Conservation (phyloP, 1,140 invertebrate genomes). For the Cyclina sinensis region DNA sequence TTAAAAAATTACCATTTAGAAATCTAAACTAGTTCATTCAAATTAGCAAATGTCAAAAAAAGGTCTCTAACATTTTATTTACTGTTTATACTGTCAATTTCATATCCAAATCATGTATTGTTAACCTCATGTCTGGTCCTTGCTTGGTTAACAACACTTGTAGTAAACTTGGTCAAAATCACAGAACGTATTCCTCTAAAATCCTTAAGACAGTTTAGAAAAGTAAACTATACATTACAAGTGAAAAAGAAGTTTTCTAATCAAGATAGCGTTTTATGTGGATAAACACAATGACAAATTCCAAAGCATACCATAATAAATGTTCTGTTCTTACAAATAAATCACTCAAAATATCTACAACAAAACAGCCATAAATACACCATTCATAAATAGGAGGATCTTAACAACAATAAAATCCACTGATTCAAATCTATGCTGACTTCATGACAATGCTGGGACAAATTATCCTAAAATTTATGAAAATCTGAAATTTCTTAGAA, state of each 20-base stretch:
- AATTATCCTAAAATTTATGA: constrained; percentile 41
- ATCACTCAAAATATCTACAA: constrained; percentile 45
- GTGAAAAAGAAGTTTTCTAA: constrained; percentile 19
- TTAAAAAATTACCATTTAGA: too few species aligned
- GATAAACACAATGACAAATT: constrained; percentile 7
- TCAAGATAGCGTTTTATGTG: constrained; percentile 39
- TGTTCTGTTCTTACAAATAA: constrained; percentile 3
- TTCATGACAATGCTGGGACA: neutral
- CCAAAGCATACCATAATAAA: constrained; percentile 2
- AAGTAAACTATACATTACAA: neutral
- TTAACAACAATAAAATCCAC: constrained; percentile 25
- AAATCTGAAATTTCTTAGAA: constrained; percentile 43
- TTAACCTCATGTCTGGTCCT: too few species aligned
- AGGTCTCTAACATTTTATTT: too few species aligned
- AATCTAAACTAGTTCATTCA: too few species aligned
- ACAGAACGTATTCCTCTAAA: neutral
- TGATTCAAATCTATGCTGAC: constrained; percentile 21
- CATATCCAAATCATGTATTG: too few species aligned
- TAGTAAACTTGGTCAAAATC: too few species aligned
- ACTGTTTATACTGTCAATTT: too few species aligned
- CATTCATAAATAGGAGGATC: constrained; percentile 28
- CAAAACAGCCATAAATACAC: constrained; percentile 32
- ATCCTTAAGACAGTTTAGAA: neutral
- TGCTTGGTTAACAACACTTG: too few species aligned
- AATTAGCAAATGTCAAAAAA: too few species aligned